These are phyloP conservation scores for Sebastes matsubarae DNA, from an alignment of 2,797 vertebrate species.

Conservation along the genomic window DNA sequence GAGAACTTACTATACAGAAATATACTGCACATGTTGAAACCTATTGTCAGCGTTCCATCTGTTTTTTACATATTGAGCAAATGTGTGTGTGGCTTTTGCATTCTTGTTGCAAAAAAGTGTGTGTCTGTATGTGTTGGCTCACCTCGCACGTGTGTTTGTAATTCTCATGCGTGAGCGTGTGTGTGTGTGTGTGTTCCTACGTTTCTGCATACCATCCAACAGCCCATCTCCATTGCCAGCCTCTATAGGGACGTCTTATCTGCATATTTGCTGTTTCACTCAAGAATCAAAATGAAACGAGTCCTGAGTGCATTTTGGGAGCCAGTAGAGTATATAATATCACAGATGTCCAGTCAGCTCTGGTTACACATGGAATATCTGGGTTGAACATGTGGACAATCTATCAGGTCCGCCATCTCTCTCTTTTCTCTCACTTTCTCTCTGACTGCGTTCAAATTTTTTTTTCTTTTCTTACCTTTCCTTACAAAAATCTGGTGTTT, in stretches of 20 bases:
- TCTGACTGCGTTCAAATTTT: constrained; percentile 22
- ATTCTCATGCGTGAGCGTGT: constrained; percentile 6
- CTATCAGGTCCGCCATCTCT: constrained; percentile 70
- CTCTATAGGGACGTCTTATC: constrained; percentile 65
- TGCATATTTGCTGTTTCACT: constrained; percentile 57
- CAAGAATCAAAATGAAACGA: constrained; percentile 59
- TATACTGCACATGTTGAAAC: constrained; percentile 61
- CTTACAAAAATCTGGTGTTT: constrained; percentile 10
- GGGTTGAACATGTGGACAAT: constrained; percentile 70
- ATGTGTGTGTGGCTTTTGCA: constrained; percentile 29
- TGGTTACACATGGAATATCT: constrained; percentile 68
- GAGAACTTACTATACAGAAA: constrained; percentile 27
- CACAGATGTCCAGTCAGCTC: constrained; percentile 72
- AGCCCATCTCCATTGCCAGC: constrained; percentile 57
- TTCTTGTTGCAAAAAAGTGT: constrained; percentile 18
- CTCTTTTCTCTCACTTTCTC: constrained; percentile 40
- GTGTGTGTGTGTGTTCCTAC: constrained; percentile 22
- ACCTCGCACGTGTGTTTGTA: constrained; percentile 16
- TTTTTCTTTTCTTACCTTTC: constrained; percentile 10
- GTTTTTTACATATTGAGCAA: constrained; percentile 63
- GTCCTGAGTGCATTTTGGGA: constrained; percentile 65
- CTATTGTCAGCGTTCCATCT: constrained; percentile 60
- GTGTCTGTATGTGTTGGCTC: constrained; percentile 33
- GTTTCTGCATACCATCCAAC: constrained; percentile 43
- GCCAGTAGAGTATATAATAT: constrained; percentile 65